phyloP scores from a whole-genome alignment of 2,113 vertebrate species.

The Psephotus haematonotus region DNA sequence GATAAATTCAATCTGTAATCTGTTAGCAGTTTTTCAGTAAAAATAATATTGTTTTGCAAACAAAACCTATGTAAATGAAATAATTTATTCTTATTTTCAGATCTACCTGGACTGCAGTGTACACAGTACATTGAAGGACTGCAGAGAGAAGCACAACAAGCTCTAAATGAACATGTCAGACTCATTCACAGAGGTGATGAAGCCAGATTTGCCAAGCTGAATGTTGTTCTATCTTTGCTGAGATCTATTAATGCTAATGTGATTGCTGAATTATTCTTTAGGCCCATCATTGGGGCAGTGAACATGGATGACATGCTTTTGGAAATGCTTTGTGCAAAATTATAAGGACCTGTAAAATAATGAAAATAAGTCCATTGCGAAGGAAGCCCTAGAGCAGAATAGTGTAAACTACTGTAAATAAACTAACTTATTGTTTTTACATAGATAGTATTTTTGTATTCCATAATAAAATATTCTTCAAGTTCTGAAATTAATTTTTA shows the following conservation, averaged over 20 bases:
- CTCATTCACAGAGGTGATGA: conserved; percentile 85
- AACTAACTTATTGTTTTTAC: conserved; percentile 85
- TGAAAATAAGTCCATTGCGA: not conserved
- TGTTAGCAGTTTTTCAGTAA: not conserved
- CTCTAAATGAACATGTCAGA: conserved; percentile 89
- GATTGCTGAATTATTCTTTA: conserved; percentile 94
- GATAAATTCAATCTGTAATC: not conserved
- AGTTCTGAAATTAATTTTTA: conserved; percentile 37
- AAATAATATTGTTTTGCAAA: not conserved
- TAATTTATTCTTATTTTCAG: conserved; percentile 68
- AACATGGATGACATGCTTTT: conserved; percentile 97
- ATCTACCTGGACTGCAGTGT: conserved; percentile 88
- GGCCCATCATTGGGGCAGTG: conserved; percentile 90
- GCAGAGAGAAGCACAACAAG: conserved; percentile 91
- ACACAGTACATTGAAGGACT: conserved; percentile 92
- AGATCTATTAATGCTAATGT: conserved; percentile 86
- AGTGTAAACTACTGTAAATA: conserved; percentile 75
- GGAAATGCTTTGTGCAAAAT: conserved; percentile 95
- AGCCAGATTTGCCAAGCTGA: conserved; percentile 88
- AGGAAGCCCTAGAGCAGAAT: conserved; percentile 27
- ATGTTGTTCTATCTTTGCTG: conserved; percentile 90
- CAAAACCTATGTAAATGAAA: not conserved
- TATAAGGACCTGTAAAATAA: conserved; percentile 50
- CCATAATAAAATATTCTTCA: conserved; percentile 69
- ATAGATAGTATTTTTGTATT: conserved; percentile 85